Percentiles rank a stretch among this genome's conserved stretches.
phyloP scores from a whole-genome alignment of 2,888 invertebrate genomes.

The Epinotia demarniana region DNA sequence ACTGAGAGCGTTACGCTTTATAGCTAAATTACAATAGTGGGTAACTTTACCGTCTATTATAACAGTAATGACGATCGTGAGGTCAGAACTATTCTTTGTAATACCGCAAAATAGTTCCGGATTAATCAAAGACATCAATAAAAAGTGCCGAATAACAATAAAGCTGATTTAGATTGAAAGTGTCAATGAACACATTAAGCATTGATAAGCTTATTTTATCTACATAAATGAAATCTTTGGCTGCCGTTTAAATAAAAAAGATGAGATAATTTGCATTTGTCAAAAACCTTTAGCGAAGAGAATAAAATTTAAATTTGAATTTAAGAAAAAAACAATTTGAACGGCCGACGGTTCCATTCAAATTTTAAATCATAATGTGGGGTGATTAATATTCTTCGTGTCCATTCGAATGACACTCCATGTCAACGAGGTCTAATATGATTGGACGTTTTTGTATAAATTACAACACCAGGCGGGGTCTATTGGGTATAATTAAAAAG shows the following conservation, averaged over 20 bases:
- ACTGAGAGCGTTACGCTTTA: slow-evolving; percentile 56
- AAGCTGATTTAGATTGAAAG: slow-evolving; percentile 14
- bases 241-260: slow-evolving; percentile 9
- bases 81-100: slow-evolving; percentile 13
- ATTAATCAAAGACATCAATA: background rate
- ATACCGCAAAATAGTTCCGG: slow-evolving; percentile 16
- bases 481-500: slow-evolving; percentile 77
- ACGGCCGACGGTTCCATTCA: slow-evolving; percentile 55
- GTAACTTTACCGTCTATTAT: slow-evolving; percentile 35
- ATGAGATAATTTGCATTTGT: slow-evolving; percentile 39
- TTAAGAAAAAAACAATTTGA: slow-evolving; percentile 48
- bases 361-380: slow-evolving; percentile 61
- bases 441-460: slow-evolving; percentile 81
- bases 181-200: slow-evolving; percentile 22
- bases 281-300: slow-evolving; percentile 27
- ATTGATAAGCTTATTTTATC: slow-evolving; percentile 12
- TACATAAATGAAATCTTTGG: slow-evolving; percentile 11
- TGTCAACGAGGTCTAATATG: slow-evolving; percentile 75
- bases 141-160: slow-evolving; percentile 5
- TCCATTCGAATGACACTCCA: slow-evolving; percentile 68
- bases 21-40: slow-evolving; percentile 45
- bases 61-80: slow-evolving; percentile 31
- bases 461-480: slow-evolving; percentile 72
- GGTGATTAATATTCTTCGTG: slow-evolving; percentile 74
- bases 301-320: slow-evolving; percentile 20